Percentiles rank a stretch among this genome's conserved stretches.
phyloP scores from a whole-genome alignment of 2,797 vertebrate genomes.

The Danio albolineatus region DNA sequence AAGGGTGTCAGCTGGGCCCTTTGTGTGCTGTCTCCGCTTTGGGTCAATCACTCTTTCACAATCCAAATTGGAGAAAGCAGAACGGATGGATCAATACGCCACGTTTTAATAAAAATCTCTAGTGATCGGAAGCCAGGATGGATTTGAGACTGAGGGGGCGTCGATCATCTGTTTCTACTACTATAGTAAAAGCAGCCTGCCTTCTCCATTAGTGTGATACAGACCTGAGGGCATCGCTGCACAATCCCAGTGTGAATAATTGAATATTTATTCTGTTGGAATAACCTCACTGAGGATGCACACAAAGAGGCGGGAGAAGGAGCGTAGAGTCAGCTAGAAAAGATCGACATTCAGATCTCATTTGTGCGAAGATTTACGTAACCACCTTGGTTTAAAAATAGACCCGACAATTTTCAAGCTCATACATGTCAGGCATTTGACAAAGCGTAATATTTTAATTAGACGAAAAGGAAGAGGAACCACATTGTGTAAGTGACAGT shows the following conservation, averaged over 20 bases:
- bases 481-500: constrained; percentile 26
- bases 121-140: constrained; percentile 14
- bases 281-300: constrained; percentile 39
- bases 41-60: constrained; percentile 33
- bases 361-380: constrained; percentile 41
- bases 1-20: background rate
- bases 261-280: constrained; percentile 49
- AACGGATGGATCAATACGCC: constrained; percentile 40
- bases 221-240: constrained; percentile 45
- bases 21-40: constrained; percentile 21
- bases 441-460: constrained; percentile 39
- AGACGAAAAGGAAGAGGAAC: constrained; percentile 7
- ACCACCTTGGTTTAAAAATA: constrained; percentile 41
- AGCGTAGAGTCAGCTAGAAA: constrained; percentile 21
- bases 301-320: constrained; percentile 18
- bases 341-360: constrained; percentile 15
- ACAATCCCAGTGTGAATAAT: constrained; percentile 57
- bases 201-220: constrained; percentile 59
- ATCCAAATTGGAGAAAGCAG: constrained; percentile 19
- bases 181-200: constrained; percentile 54
- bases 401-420: constrained; percentile 1
- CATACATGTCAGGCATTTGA: constrained; percentile 38
- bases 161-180: constrained; percentile 47
- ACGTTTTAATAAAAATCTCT: constrained; percentile 43
- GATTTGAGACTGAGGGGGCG: constrained; percentile 36